Base-by-base conservation (phyloP, 1,140 invertebrate genomes). In the Macrosteles quadrilineatus region DNA sequence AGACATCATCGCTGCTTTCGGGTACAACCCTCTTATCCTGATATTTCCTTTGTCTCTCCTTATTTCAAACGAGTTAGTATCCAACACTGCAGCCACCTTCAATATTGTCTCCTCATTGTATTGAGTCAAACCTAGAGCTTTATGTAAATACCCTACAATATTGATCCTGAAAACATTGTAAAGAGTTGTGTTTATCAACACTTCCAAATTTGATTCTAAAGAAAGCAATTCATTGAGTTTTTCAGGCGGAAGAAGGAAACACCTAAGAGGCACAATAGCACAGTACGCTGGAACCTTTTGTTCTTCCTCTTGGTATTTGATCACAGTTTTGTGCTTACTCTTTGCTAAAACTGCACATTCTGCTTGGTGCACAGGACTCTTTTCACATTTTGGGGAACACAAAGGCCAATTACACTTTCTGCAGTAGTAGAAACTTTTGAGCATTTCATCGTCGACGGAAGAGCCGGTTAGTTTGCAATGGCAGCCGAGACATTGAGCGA, bases 41-140 rank as follows among this genome's bases (percentile, higher is more conserved):
- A 78, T 73, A 72, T 78, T 82, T n/a, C 68, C 59, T 36, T 19
- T 32, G 14, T 55, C 53, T 72, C 55, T 77, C 40, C 88, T 81
- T 0, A 90, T 80, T 77, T 90, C 89, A 73, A 88, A 89, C 29
- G 83, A 84, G 75, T 91, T 91, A 0, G 89, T 85, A 73, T 91
- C 89, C 23, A 90, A 80, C 29, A 87, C 84, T 0, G 85, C 87
- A 69, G 87, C 86, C 0, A 90, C 79, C 69, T 83, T 83, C 73
- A 90, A 88, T 1, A 90, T 75, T 1, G 87, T 55, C 23, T 88
- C 84, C 17, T 82, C 77, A 3, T 81, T 69, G 9, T 80, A 73
- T 0, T 71, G 9, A 47, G 75, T 77, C n/a, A 69, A 21, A n/a
- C 40, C 36, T 50, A 69, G 50, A 29, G 86, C 83, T 53, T 87